Base-by-base conservation (phyloP, 2,113 vertebrate genomes). In the Callopanchax toddi region DNA sequence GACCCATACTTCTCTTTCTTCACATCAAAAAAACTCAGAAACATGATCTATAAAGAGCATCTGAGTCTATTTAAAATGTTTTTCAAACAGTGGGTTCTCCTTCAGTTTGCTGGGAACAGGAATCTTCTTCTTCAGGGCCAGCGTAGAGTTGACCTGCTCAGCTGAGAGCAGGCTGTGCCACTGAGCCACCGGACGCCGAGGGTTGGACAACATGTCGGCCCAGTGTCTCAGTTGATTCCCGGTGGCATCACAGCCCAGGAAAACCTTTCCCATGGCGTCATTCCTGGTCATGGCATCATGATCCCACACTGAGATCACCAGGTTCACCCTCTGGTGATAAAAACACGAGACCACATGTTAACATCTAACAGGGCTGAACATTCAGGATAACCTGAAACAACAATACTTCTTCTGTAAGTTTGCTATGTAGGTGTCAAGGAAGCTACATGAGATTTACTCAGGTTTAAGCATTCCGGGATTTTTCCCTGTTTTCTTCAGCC, bases 191-290 rank as follows among this genome's bases (percentile, higher is more conserved):
- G 96, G 96, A 48, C 95, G 85, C 43, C 96, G 92, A 0, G 97
- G 95, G 74, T 94, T 97, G 74, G 94, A 93, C 83, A 98, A 84
- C 97, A 98, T 98, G 88, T 99, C 97, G 0, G 95, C 95, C 97
- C 97, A 99, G 83, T 98, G 96, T 49, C 90, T 78, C 78, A 99
- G 91, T 68, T 96, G 95, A 69, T 95, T 96, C 32, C 97, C 96
- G 0, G 93, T 80, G 1, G 93, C 93, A 7, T 91, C 88, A 0
- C 93, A 94, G 36, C 96, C 94, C 52, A 98, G 89, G 9, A 94
- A 93, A 57, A 99, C 89, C 74, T 97, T 96, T 36, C 97, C 97
- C 0, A 98, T 96, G 63, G 93, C 90, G 21, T 98, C 94, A 0
- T 98, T 97, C 72, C 93, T 93, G 65, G 90, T 93, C 81, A 98